Percentiles rank a stretch among this genome's conserved stretches.
These are phyloP conservation scores for Trissoscelio sp. DNA, from an alignment of 2,888 invertebrate genomes.

Conservation along the genomic window DNA sequence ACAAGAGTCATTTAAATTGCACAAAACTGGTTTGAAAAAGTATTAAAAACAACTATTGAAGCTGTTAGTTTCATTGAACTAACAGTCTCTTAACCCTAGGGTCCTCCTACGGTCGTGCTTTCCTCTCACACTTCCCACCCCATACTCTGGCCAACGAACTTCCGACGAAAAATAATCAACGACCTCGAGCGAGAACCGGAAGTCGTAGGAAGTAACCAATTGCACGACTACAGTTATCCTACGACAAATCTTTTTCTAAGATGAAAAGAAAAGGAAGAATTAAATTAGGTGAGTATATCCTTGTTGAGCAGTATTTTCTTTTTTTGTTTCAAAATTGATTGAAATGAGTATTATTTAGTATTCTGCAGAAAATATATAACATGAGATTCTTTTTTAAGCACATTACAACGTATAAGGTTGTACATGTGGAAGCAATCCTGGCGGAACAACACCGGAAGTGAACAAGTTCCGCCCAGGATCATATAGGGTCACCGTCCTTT, in stretches of 20 bases:
- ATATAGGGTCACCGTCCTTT: constrained; percentile 81
- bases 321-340: too few species aligned
- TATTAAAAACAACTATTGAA: too few species aligned
- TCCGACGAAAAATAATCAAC: constrained; percentile 78
- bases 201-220: constrained; percentile 80
- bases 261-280: constrained; percentile 41
- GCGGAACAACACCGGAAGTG: constrained; percentile 81
- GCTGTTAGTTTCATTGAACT: constrained; percentile 51
- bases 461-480: constrained; percentile 81
- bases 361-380: constrained; percentile 7
- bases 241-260: constrained; percentile 60
- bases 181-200: constrained; percentile 76
- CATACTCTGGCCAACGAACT: constrained; percentile 74
- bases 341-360: too few species aligned
- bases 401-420: constrained; percentile 39
- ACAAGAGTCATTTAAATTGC: too few species aligned
- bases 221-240: constrained; percentile 70
- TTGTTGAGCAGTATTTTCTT: too few species aligned
- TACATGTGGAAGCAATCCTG: constrained; percentile 78
- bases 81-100: constrained; percentile 48
- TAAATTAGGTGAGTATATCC: too few species aligned
- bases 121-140: constrained; percentile 62
- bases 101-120: constrained; percentile 51
- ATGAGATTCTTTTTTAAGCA: constrained; percentile 39
- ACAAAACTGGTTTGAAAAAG: too few species aligned